phyloP scores from a whole-genome alignment of 2,113 vertebrate species.

The Vidua macroura region DNA sequence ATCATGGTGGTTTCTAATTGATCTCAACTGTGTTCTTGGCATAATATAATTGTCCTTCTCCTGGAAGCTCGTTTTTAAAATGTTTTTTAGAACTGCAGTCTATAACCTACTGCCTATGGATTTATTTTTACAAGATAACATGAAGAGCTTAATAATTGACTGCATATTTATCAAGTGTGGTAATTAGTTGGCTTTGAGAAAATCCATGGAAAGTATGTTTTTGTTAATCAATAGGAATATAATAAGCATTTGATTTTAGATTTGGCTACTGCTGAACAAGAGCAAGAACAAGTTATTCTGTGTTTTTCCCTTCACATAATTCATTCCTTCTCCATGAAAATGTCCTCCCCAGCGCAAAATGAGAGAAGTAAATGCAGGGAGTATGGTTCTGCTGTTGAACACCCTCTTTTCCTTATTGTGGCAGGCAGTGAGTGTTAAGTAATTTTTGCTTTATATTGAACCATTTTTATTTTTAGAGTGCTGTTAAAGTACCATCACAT shows the following conservation, averaged over 20 bases:
- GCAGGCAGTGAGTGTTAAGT: neutral
- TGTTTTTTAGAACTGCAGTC: neutral
- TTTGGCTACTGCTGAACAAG: neutral
- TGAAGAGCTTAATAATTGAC: neutral
- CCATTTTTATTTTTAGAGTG: neutral
- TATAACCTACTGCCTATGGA: neutral
- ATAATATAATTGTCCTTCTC: neutral
- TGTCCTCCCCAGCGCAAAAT: neutral
- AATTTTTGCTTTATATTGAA: neutral
- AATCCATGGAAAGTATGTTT: neutral
- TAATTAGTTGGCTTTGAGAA: constrained; percentile 11
- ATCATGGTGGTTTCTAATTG: constrained; percentile 13
- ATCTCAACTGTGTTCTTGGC: neutral
- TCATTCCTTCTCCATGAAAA: neutral
- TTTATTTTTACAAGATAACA: neutral
- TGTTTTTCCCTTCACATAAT: neutral
- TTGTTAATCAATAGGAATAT: neutral
- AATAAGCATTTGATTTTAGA: neutral
- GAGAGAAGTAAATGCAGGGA: neutral
- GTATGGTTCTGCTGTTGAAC: neutral
- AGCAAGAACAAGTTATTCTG: neutral
- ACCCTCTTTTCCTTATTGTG: neutral
- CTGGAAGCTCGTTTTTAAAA: neutral
- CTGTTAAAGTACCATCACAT: neutral
- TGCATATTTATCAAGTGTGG: neutral